These are phyloP conservation scores for Kryptopterus vitreolus DNA, from an alignment of 2,797 vertebrate genomes.

Conservation along the genomic window DNA sequence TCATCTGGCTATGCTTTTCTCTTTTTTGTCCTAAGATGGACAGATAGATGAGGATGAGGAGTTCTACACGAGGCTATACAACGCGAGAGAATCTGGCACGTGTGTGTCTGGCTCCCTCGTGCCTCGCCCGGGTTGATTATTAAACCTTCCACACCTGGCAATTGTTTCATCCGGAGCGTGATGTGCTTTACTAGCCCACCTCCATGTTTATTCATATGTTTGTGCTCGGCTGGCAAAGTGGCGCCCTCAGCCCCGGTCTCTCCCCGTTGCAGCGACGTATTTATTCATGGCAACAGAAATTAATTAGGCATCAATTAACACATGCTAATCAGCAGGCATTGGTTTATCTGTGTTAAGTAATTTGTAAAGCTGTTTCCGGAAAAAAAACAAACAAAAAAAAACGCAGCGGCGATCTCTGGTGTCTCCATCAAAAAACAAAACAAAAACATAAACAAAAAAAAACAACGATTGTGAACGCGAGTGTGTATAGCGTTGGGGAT, in stretches of 20 bases:
- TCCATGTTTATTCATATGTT: conserved; percentile 84
- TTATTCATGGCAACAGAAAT: conserved; percentile 81
- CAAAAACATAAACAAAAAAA: conserved; percentile 68
- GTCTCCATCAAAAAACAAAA: conserved; percentile 46
- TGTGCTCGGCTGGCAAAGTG: conserved; percentile 70
- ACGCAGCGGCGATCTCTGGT: conserved; percentile 69
- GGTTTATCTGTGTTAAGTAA: conserved; percentile 75
- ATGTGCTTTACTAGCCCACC: conserved; percentile 65
- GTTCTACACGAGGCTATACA: background rate
- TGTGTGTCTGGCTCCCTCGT: conserved; percentile 9
- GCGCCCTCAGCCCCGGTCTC: conserved; percentile 70
- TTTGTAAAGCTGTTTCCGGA: conserved; percentile 76
- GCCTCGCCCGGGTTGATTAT: conserved; percentile 66
- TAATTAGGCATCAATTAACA: conserved; percentile 85
- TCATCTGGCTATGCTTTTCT: too few species aligned
- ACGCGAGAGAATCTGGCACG: too few species aligned
- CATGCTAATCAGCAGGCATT: conserved; percentile 79
- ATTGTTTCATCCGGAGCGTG: conserved; percentile 59
- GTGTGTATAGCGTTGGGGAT: conserved; percentile 49
- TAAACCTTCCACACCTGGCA: conserved; percentile 72
- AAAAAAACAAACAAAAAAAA: too few species aligned
- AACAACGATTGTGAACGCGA: conserved; percentile 69
- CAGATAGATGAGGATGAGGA: conserved; percentile 12
- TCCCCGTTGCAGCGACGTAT: conserved; percentile 70
- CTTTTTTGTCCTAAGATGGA: too few species aligned